Base-by-base conservation (phyloP, 2,888 invertebrate species). In the Epistrophella euchroma region DNA sequence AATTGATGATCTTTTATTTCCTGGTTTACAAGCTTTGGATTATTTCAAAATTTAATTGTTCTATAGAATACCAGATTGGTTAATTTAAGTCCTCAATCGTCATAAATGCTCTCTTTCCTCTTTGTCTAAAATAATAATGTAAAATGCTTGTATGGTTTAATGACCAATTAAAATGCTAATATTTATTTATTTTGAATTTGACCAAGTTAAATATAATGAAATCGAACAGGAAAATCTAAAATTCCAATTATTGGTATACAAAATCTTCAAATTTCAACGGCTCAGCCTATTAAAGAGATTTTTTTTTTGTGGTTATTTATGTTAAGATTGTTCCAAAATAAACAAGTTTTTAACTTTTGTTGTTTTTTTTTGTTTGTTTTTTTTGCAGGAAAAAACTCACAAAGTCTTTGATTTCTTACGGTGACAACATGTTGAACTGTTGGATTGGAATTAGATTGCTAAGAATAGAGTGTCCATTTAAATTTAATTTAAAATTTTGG, bases 311-410 rank as follows among this genome's bases (percentile, higher is more conserved):
- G 1, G 17, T 4, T 32, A 50, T 43, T 43, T 52, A 43, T 40
- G 60, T 52, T 74, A 56, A 74, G 50, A 62, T 22, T 60, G 32
- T 13, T 74, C 25, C 74, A 52, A 68, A 11, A 43, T 70, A 75
- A 80, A 80, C 80, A 55, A 62, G 80, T 81, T 81, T 64, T 37
- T 37, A 37, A 37, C 4, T 50, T 55, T 43, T 37, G 35, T n/a
- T 15, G 6, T 19, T 80, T 55, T 64, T 50, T 25, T 25, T 19
- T 43, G 15, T 4, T 40, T 62, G 1, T 45, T 28, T 22, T 43
- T 62, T 64, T 64, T 55, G 28, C 32, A n/a, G 17, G 2, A 47
- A 4, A 25, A 56, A 22, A 40, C n/a, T 15, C 5, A 3, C 17
- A 40, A 37, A 22, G 19, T 45, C 35, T 22, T 68, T 28, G 62